Evolutionary conservation across 2,888 invertebrate genomes (phyloP).

Genomic region (Biston stratarius): DNA sequence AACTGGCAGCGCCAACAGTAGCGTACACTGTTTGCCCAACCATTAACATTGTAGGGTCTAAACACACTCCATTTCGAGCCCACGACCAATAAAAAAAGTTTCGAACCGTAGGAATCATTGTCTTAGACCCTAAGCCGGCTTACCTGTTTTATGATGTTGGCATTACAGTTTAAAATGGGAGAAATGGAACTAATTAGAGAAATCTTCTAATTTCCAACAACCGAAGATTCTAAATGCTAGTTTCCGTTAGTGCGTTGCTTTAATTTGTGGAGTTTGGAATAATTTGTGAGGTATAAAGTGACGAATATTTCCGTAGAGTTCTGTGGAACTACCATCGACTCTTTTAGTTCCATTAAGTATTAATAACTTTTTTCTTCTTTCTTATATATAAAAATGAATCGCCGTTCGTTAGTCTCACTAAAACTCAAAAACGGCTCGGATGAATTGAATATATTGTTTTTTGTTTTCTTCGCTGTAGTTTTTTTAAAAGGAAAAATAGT

Average conservation of each 20-base stretch:
- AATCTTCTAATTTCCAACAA: constrained; percentile 49
- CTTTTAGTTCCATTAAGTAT: background rate
- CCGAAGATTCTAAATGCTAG: constrained; percentile 40
- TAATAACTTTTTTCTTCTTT: too few species aligned
- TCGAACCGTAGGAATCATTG: constrained; percentile 54
- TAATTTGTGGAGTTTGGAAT: constrained; percentile 19
- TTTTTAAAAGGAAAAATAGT: too few species aligned
- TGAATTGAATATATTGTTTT: too few species aligned
- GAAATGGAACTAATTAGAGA: constrained; percentile 52
- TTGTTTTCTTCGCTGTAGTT: too few species aligned
- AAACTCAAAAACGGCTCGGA: too few species aligned
- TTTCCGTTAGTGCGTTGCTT: constrained; percentile 36
- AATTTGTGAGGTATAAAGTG: background rate
- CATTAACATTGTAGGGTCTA: constrained; percentile 69
- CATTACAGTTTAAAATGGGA: constrained; percentile 43
- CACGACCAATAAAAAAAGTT: constrained; percentile 60
- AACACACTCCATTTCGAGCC: constrained; percentile 44
- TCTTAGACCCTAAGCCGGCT: constrained; percentile 46
- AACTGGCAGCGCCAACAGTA: constrained; percentile 52
- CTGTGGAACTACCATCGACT: background rate
- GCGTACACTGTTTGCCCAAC: constrained; percentile 62
- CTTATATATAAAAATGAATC: too few species aligned
- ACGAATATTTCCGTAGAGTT: background rate
- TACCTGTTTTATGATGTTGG: constrained; percentile 34
- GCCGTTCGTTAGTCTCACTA: too few species aligned